Percentiles rank a stretch among this genome's conserved stretches.
phyloP scores from a whole-genome alignment of 2,888 invertebrate species.

The Acronicta aceris region DNA sequence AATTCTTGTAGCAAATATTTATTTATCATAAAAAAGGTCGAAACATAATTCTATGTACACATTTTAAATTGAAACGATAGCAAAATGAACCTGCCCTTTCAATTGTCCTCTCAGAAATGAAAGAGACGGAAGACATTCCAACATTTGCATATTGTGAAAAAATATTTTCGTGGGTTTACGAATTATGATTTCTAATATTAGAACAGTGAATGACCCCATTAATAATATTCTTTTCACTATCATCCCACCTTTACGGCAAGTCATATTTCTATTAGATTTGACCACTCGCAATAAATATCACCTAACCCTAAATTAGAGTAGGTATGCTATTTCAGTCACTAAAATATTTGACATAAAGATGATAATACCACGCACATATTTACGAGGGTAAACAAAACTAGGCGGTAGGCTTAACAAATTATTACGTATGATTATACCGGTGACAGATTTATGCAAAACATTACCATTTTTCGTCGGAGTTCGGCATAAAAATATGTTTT shows the following conservation, averaged over 20 bases:
- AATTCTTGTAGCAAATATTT: too few relatives aligned
- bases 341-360: slow-evolving; percentile 21
- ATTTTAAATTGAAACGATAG: too few relatives aligned
- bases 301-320: slow-evolving; percentile 25
- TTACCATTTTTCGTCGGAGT: slow-evolving; percentile 53
- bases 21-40: too few relatives aligned
- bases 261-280: slow-evolving; percentile 30
- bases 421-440: slow-evolving; percentile 45
- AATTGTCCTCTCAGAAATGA: background rate
- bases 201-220: slow-evolving; percentile 52
- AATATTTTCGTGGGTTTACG: slow-evolving; percentile 10
- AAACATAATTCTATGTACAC: too few relatives aligned
- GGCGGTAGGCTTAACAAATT: slow-evolving; percentile 32
- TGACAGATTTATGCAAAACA: slow-evolving; percentile 51
- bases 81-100: too few relatives aligned
- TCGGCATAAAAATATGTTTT: slow-evolving; percentile 57
- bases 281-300: slow-evolving; percentile 26
- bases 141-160: slow-evolving; percentile 5
- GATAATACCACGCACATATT: slow-evolving; percentile 32
- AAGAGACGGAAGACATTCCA: background rate
- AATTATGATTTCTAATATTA: slow-evolving; percentile 34
- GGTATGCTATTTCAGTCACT: slow-evolving; percentile 28
- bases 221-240: slow-evolving; percentile 37
- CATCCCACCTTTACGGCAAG: slow-evolving; percentile 22
- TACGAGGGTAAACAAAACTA: slow-evolving; percentile 34